Percentiles rank a stretch among this genome's conserved stretches.
Conservation (phyloP, 2,113 vertebrate genomes). For the Xiphorhynchus elegans region DNA sequence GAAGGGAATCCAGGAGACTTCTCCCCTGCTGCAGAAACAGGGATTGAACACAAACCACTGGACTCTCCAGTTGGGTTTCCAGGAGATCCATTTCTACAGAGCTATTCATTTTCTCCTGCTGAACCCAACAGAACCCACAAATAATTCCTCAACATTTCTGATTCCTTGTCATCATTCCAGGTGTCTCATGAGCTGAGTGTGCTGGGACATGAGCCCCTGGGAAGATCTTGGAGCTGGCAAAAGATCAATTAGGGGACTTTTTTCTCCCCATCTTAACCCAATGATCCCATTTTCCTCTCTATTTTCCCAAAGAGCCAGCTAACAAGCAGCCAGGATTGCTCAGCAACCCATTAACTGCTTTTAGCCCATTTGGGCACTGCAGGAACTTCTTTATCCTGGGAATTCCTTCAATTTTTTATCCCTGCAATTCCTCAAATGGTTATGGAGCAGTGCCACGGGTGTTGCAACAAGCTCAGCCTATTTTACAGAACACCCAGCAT, state of each 20-base stretch:
- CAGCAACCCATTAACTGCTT: conserved; percentile 9
- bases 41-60: not conserved
- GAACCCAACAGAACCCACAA: not conserved
- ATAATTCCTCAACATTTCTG: not conserved
- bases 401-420: not conserved
- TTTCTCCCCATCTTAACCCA: not conserved
- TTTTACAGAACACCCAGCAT: not conserved
- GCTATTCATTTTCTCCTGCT: not conserved
- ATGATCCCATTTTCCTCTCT: conserved; percentile 4
- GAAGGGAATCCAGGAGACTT: not conserved
- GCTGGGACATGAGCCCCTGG: not conserved
- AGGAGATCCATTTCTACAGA: not conserved
- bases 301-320: not conserved
- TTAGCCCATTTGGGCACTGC: not conserved
- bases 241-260: not conserved
- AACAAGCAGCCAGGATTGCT: conserved; percentile 6
- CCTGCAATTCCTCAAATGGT: not conserved
- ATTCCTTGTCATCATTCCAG: not conserved
- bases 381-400: not conserved
- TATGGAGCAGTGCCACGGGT: not conserved
- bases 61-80: not conserved
- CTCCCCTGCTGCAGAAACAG: not conserved
- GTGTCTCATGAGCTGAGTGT: not conserved
- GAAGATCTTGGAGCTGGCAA: not conserved
- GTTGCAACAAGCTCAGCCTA: not conserved